Percentiles rank a stretch among this genome's conserved stretches.
Evolutionary conservation across 2,797 vertebrate genomes (phyloP).

Genomic region (Oryzias sinensis): DNA sequence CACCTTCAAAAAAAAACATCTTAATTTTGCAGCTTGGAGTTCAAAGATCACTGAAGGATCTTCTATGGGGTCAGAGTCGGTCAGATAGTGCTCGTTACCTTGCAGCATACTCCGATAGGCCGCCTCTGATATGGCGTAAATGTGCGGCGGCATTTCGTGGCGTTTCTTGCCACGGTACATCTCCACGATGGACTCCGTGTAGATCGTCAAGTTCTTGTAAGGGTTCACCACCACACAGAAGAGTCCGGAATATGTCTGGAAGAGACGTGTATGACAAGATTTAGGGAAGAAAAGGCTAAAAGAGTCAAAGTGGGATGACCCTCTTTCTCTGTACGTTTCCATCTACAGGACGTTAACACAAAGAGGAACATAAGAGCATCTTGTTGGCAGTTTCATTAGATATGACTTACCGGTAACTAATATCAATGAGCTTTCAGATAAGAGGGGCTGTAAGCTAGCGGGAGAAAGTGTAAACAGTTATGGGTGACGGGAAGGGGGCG

Average conservation of each 20-base stretch:
- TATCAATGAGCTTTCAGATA: too few species aligned
- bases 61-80: slow-evolving; percentile 1
- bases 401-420: too few species aligned
- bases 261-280: not conserved
- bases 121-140: slow-evolving; percentile 91
- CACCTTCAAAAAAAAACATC: slow-evolving; percentile 28
- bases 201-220: slow-evolving; percentile 92
- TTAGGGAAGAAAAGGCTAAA: too few species aligned
- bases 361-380: slow-evolving; percentile 3
- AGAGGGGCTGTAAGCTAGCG: too few species aligned
- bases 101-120: slow-evolving; percentile 95
- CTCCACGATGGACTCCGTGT: slow-evolving; percentile 91
- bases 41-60: slow-evolving; percentile 50
- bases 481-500: too few species aligned
- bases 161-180: slow-evolving; percentile 95
- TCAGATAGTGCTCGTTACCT: slow-evolving; percentile 69
- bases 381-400: too few species aligned
- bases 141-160: slow-evolving; percentile 92
- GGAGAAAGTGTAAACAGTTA: too few species aligned
- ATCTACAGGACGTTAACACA: not conserved
- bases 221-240: slow-evolving; percentile 96
- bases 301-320: too few species aligned
- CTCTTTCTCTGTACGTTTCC: too few species aligned
- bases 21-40: slow-evolving; percentile 12
- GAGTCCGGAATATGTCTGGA: slow-evolving; percentile 90